Evolutionary conservation across 1,140 invertebrate species (phyloP), one percentile per base, ranked within the genome.

Genomic region (Aphis gossypii): DNA sequence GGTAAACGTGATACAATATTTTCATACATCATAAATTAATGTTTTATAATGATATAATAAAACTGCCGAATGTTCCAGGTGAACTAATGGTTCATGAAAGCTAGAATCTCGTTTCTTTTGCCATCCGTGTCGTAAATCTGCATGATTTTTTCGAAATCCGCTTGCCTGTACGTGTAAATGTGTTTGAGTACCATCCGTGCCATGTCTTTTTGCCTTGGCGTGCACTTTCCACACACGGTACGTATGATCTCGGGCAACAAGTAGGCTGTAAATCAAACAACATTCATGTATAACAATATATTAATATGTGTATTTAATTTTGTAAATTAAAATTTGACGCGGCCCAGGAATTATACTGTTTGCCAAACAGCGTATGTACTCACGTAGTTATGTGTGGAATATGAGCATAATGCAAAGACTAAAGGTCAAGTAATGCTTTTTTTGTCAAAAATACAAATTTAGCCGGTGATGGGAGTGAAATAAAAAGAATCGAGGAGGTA

Each of bases 191-290:
- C 48, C 20, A 23, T 2, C n/a, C 87, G 87, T 7, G 87, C 48
- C 48, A 88, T 88, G 20, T 51, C 46, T n/a, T 88, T 88, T 54
- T 88, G 87, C 18, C 48, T 88, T 8, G 87, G 87, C 7, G 87
- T 35, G n/a, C 87, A 88, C 20, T 51, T 88, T 20, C 44, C 44
- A n/a, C 87, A 88, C 30, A 88, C 87, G 8, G 87, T 88, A 1
- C 87, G 48, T 54, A 88, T 54, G n/a, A 88, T 35, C 6, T 88
- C 87, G n/a, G 87, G 87, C 20, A 88, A 88, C n/a, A 88, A n/a
- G 46, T n/a, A 21, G 8, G 48, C 87, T 88, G n/a, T 35, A 51
- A 88, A 54, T 48, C 14, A 46, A 35, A 87, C 20, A 41, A 41
- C 2, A 2, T 1, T 23, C 20, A 14, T 83, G 2, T 68, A 46